These are phyloP conservation scores for Volucella bombylans DNA, from an alignment of 2,888 invertebrate species.

Conservation along the genomic window DNA sequence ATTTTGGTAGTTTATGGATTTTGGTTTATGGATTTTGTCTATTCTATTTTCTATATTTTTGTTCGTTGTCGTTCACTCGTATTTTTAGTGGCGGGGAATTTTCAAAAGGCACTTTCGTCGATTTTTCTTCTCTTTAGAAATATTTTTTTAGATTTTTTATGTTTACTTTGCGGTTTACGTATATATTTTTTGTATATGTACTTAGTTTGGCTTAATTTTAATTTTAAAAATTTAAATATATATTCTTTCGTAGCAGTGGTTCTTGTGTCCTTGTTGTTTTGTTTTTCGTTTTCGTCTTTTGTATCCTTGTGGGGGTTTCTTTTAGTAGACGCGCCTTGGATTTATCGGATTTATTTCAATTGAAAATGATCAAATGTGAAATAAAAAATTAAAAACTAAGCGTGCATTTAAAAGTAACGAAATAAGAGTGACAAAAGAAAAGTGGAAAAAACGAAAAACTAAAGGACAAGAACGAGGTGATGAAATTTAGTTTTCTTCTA, in stretches of 20 bases:
- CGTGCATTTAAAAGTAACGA: slow-evolving; percentile 20
- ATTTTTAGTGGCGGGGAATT: slow-evolving; percentile 5
- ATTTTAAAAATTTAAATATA: background rate
- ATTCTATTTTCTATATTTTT: background rate
- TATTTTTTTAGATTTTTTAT: background rate
- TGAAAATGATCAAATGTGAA: slow-evolving; percentile 26
- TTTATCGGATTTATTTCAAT: slow-evolving; percentile 54
- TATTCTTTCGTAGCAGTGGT: slow-evolving; percentile 45
- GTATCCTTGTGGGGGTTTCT: background rate
- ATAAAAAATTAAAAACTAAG: slow-evolving; percentile 61
- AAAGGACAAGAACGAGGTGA: slow-evolving; percentile 66
- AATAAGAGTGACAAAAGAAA: slow-evolving; percentile 44
- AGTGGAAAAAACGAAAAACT: slow-evolving; percentile 59
- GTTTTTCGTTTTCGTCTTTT: slow-evolving; percentile 24
- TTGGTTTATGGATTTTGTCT: slow-evolving; percentile 8
- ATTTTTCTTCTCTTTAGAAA: background rate
- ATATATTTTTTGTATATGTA: slow-evolving; percentile 24
- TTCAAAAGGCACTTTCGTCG: slow-evolving; percentile 38
- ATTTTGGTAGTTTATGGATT: slow-evolving; percentile 6
- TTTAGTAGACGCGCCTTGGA: slow-evolving; percentile 11
- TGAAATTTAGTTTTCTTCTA: slow-evolving; percentile 61
- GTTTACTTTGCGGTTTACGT: slow-evolving; percentile 29
- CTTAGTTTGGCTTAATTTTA: slow-evolving; percentile 4
- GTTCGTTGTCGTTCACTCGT: slow-evolving; percentile 53
- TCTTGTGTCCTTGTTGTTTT: slow-evolving; percentile 45